A percentile compares a stretch with the other conserved stretches of the same genome.
Evolutionary conservation across 2,888 invertebrate species (phyloP).

Genomic region (Ormyrus thymus): DNA sequence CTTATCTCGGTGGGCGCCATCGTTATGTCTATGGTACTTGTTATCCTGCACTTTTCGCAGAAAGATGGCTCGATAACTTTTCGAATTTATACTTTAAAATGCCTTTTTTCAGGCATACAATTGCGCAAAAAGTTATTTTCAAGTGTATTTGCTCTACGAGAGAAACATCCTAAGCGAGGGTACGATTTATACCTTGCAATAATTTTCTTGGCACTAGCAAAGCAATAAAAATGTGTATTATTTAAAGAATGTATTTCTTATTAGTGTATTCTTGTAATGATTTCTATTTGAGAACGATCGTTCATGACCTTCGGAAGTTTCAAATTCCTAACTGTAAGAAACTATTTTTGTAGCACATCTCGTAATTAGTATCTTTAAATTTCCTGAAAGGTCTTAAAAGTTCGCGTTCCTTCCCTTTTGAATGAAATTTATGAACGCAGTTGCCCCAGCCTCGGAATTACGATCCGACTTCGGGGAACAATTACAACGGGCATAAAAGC

Average conservation of each 20-base stretch:
- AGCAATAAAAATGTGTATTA: not conserved
- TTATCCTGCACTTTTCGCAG: conserved; percentile 1
- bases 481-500: too few species aligned
- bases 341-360: too few species aligned
- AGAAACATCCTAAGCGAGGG: too few species aligned
- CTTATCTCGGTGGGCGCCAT: conserved; percentile 24
- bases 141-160: not conserved
- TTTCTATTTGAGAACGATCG: not conserved
- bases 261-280: too few species aligned
- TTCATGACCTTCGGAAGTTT: not conserved
- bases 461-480: too few species aligned
- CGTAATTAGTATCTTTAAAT: too few species aligned
- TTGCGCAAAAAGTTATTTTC: not conserved
- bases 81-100: not conserved
- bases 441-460: too few species aligned
- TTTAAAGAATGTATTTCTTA: not conserved
- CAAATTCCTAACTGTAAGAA: too few species aligned
- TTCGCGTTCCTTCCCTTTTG: too few species aligned
- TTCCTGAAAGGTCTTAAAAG: too few species aligned
- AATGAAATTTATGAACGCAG: too few species aligned
- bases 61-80: conserved; percentile 10
- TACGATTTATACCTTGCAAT: not conserved
- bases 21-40: conserved; percentile 2
- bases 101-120: not conserved
- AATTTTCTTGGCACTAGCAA: not conserved